phyloP scores from a whole-genome alignment of 2,888 invertebrate genomes.

The Ctenicera cuprea region DNA sequence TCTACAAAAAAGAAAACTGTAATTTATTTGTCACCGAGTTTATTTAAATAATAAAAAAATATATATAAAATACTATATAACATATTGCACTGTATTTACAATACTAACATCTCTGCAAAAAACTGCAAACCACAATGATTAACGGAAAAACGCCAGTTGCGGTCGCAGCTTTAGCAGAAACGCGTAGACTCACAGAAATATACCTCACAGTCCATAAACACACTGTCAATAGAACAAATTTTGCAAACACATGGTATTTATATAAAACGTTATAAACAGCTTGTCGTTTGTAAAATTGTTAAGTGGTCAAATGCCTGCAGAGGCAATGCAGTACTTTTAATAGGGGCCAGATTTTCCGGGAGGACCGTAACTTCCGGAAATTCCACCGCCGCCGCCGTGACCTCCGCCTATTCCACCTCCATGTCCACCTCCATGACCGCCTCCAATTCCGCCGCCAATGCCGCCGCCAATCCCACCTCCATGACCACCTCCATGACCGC shows the following conservation, averaged over 20 bases:
- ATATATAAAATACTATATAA: conserved; percentile 53
- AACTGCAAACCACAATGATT: conserved; percentile 17
- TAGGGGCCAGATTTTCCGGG: conserved; percentile 73
- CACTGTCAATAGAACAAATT: conserved; percentile 1
- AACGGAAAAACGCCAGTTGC: conserved; percentile 10
- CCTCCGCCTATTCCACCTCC: conserved; percentile 69
- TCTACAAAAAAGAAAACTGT: too few relatives aligned
- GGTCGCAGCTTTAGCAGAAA: conserved; percentile 26
- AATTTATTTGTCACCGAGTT: conserved; percentile 55
- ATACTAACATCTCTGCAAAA: conserved; percentile 27
- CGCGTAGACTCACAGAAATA: conserved; percentile 21
- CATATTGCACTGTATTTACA: conserved; percentile 69
- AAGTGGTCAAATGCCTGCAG: neutral
- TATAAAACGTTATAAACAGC: conserved; percentile 18
- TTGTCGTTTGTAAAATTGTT: conserved; percentile 13
- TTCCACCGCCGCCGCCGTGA: conserved; percentile 58
- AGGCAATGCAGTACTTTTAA: conserved; percentile 59
- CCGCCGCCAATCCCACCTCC: conserved; percentile 72
- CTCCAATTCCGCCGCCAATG: conserved; percentile 66
- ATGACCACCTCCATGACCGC: conserved; percentile 68
- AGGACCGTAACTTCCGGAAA: conserved; percentile 71
- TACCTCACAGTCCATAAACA: neutral
- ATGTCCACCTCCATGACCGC: conserved; percentile 57
- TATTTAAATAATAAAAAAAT: conserved; percentile 56
- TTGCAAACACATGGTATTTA: conserved; percentile 19